These are phyloP conservation scores for Brachyopa scutellaris DNA, from an alignment of 2,888 invertebrate genomes.

Conservation along the genomic window DNA sequence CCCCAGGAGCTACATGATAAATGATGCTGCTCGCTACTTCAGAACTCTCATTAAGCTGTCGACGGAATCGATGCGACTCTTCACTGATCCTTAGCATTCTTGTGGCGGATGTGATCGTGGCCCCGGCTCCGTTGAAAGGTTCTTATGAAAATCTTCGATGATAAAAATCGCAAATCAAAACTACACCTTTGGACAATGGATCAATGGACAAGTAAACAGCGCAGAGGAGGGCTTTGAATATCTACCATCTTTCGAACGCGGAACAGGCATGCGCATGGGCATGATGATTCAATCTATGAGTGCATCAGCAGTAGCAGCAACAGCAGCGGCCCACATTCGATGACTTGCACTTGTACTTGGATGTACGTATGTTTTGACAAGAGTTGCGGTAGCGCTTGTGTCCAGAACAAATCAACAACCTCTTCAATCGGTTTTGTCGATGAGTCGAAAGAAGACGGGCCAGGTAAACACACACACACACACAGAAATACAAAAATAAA, in stretches of 20 bases:
- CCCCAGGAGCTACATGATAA: slow-evolving; percentile 50
- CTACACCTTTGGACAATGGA: slow-evolving; percentile 50
- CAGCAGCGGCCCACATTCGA: slow-evolving; percentile 63
- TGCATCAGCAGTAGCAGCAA: slow-evolving; percentile 66
- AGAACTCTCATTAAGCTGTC: slow-evolving; percentile 62
- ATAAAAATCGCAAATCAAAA: slow-evolving; percentile 71
- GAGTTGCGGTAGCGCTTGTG: slow-evolving; percentile 33
- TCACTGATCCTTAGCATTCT: slow-evolving; percentile 23
- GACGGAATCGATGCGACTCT: slow-evolving; percentile 51
- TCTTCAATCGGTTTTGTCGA: slow-evolving; percentile 56
- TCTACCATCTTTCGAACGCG: slow-evolving; percentile 23
- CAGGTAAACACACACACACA: background rate
- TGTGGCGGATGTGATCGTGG: slow-evolving; percentile 7
- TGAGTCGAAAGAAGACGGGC: slow-evolving; percentile 35
- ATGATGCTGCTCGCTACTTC: slow-evolving; percentile 48
- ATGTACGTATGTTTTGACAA: slow-evolving; percentile 51
- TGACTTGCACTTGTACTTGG: slow-evolving; percentile 55
- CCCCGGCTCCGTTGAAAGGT: slow-evolving; percentile 20
- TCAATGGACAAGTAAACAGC: slow-evolving; percentile 38
- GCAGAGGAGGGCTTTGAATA: slow-evolving; percentile 33
- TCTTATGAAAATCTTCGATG: slow-evolving; percentile 59
- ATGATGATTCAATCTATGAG: slow-evolving; percentile 60
- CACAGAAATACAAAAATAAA: background rate
- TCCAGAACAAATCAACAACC: slow-evolving; percentile 35
- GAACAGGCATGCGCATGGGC: background rate